These are phyloP conservation scores for human (Homo sapiens) DNA, from an alignment of 2,113 vertebrate genomes.

Conservation along the genomic window GRCh38 chr2:67291501-67292000, in stretches of 20 bases:
- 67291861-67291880: slow-evolving; percentile 33
- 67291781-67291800: background rate
- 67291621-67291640: background rate
- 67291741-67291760: slow-evolving; percentile 40
- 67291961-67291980: background rate
- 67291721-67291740: slow-evolving; percentile 8
- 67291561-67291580: background rate
- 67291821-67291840: background rate
- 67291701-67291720: background rate
- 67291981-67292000: background rate
- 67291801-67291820: background rate
- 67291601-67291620: background rate
- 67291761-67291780: background rate
- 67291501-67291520: background rate
- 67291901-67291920: background rate
- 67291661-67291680: background rate
- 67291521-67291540: background rate
- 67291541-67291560: background rate
- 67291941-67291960: slow-evolving; percentile 5
- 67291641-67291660: background rate
- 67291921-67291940: background rate
- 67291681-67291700: background rate
- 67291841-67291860: background rate
- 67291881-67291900: background rate
- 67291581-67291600: slow-evolving; percentile 5